Base-by-base conservation (phyloP, 1,140 invertebrate genomes). In the Megalopta genalis region DNA sequence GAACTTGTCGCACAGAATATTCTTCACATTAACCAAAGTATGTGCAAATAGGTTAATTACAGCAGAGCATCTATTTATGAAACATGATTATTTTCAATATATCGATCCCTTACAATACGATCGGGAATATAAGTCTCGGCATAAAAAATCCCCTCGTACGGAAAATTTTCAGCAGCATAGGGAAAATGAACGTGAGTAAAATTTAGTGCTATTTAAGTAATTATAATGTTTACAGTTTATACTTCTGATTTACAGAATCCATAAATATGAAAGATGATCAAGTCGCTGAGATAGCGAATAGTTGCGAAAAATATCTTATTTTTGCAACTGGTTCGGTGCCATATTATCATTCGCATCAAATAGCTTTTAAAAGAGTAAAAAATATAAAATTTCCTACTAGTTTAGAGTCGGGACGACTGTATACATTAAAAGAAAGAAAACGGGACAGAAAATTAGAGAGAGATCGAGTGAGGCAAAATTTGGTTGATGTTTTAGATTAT, bases 301-400 rank as follows among this genome's bases (percentile, higher is more conserved):
- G 93, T 72, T 92, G 93, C 16, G 96, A 96, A 79, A 97, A 97
- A 89, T 96, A 96, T 90, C 93, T 98, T 21, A 98, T 98, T 81
- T 98, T 97, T 90, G 97, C 97, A 10, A 97, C 96, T 67, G 97
- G 97, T 0, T 96, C 95, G 14, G 95, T 96, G 91, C 97, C 97
- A 0, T 98, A 97, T 85, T 97, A 96, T 4, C 97, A n/a, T n/a
- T n/a, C 97, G 0, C 97, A 98, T 94, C 96, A 97, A 93, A 96
- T 98, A 81, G 96, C 96, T 49, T 96, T 98, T 80, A 98, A 98
- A 90, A 93, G 95, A 86, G 96, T 98, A 66, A 95, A 95, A 82
- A 94, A 95, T 59, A 94, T 97, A 9, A 94, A 94, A 64, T 97
- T 97, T 88, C 96, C 96, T 6, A 94, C 95, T 84, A 93, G 94